Evolutionary conservation across 2,797 vertebrate genomes (phyloP).

Genomic region (Melanotaenia maccullochi): DNA sequence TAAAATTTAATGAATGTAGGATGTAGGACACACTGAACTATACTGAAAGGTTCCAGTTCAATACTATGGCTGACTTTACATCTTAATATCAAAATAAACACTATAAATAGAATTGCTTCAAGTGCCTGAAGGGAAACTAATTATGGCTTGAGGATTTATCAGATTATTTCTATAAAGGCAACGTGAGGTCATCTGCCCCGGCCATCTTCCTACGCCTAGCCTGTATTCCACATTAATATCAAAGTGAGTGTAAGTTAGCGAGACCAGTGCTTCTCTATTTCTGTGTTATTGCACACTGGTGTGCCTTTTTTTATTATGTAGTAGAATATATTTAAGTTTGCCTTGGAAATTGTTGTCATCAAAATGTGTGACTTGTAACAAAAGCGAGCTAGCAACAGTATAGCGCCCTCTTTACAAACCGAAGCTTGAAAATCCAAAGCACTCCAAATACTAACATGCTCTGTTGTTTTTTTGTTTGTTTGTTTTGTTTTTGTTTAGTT

Average conservation of each 20-base stretch:
- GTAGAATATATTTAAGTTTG: not conserved
- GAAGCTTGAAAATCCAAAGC: not conserved
- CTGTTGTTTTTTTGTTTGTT: no score
- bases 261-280: not conserved
- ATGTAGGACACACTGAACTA: not conserved
- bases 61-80: not conserved
- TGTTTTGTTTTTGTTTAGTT: no score
- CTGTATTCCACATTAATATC: not conserved
- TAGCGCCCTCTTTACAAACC: not conserved
- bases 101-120: not conserved
- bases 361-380: not conserved
- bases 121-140: not conserved
- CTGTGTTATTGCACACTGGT: not conserved
- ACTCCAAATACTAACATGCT: no score
- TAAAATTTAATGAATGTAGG: not conserved
- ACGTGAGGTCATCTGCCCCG: not conserved
- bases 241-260: not conserved
- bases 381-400: not conserved
- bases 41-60: not conserved
- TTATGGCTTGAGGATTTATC: not conserved
- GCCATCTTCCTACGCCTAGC: not conserved
- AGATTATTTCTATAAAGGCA: not conserved
- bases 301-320: not conserved
- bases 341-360: no score
- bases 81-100: not conserved